Percentiles rank a stretch among this genome's conserved stretches.
Conservation (phyloP, 1,140 invertebrate species). For the Drosophila nasuta region DNA sequence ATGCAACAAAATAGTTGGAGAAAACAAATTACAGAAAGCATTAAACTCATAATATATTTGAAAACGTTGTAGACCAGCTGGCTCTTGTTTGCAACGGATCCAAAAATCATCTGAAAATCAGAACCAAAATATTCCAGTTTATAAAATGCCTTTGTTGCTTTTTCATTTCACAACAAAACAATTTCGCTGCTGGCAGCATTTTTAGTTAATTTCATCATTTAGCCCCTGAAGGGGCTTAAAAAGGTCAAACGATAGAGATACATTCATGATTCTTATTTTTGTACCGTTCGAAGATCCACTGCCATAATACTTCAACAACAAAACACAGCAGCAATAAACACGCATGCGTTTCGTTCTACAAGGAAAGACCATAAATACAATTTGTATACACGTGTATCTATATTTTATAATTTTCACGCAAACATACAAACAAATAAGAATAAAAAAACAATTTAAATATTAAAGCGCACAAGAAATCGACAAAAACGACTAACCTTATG, state of each 20-base stretch:
- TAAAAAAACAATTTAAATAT: background rate
- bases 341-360: slow-evolving; percentile 48
- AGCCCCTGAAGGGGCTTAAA: background rate
- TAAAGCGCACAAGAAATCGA: slow-evolving; percentile 37
- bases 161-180: slow-evolving; percentile 41
- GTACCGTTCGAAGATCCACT: slow-evolving; percentile 72
- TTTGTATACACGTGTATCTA: slow-evolving; percentile 26
- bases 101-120: slow-evolving; percentile 22
- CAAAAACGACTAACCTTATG: slow-evolving; percentile 36
- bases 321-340: slow-evolving; percentile 22
- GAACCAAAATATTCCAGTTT: background rate
- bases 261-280: slow-evolving; percentile 58
- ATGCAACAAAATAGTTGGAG: background rate
- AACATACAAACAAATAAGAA: slow-evolving; percentile 36
- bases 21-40: slow-evolving; percentile 3
- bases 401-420: slow-evolving; percentile 36
- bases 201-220: slow-evolving; percentile 30
- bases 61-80: slow-evolving; percentile 68
- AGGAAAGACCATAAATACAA: slow-evolving; percentile 16
- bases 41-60: slow-evolving; percentile 21
- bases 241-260: slow-evolving; percentile 23
- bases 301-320: slow-evolving; percentile 55
- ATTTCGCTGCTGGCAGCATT: slow-evolving; percentile 74
- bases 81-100: slow-evolving; percentile 66
- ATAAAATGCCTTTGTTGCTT: slow-evolving; percentile 43